Evolutionary conservation across 2,113 vertebrate genomes (phyloP).

Genomic region (Pangasianodon hypophthalmus): DNA sequence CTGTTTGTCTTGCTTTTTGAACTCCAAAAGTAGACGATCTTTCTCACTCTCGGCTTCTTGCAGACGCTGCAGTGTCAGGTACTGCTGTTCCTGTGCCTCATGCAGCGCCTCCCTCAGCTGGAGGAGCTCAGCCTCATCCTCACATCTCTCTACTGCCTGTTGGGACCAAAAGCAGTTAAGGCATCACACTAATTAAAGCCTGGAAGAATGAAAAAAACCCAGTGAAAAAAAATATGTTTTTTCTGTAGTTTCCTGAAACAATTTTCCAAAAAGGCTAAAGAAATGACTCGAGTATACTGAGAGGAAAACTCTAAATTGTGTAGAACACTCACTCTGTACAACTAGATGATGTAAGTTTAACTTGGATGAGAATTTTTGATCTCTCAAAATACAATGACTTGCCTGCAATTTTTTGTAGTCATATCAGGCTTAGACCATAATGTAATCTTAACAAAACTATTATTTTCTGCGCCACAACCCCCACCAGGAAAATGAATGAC

Average conservation of each 20-base stretch:
- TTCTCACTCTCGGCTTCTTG: conserved; percentile 81
- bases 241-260: background rate
- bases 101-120: conserved; percentile 74
- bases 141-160: conserved; percentile 74
- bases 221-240: background rate
- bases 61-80: conserved; percentile 77
- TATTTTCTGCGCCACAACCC: background rate
- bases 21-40: conserved; percentile 76
- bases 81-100: conserved; percentile 78
- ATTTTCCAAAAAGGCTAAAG: background rate
- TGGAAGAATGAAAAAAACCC: background rate
- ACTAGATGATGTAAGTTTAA: background rate
- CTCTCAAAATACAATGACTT: background rate
- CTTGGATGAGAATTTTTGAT: background rate
- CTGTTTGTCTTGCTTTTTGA: conserved; percentile 78
- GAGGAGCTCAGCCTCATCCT: conserved; percentile 75
- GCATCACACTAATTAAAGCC: background rate
- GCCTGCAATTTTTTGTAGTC: background rate
- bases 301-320: background rate
- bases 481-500: background rate
- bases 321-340: background rate
- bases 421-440: background rate
- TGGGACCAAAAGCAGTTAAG: conserved; percentile 28
- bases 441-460: background rate
- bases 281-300: background rate